phyloP scores from a whole-genome alignment of 2,888 invertebrate species.

The Mesorhabditis sp. region DNA sequence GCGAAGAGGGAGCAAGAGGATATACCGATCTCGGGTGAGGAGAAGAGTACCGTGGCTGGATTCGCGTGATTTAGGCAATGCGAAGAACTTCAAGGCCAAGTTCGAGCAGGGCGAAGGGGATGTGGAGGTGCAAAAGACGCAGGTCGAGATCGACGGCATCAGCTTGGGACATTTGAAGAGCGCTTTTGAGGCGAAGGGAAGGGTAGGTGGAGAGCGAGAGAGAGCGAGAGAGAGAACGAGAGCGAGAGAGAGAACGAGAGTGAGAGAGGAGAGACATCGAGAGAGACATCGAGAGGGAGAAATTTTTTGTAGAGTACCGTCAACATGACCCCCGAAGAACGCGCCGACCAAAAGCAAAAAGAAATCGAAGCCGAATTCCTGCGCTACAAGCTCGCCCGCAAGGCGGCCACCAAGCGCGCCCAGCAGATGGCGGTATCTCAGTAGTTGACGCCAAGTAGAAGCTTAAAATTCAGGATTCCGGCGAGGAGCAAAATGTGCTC shows the following conservation, averaged over 20 bases:
- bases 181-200: background rate
- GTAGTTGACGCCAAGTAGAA: constrained; percentile 12
- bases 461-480: background rate
- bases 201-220: background rate
- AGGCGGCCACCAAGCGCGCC: constrained; percentile 40
- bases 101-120: constrained; percentile 50
- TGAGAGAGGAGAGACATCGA: background rate
- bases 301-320: constrained; percentile 26
- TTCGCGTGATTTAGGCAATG: background rate
- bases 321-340: constrained; percentile 53
- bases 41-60: background rate
- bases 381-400: constrained; percentile 52
- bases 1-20: background rate
- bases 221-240: background rate
- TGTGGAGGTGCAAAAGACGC: constrained; percentile 37
- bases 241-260: background rate
- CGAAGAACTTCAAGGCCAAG: constrained; percentile 51
- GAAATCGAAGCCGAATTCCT: constrained; percentile 56
- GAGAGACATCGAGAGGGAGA: background rate
- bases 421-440: background rate
- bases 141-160: constrained; percentile 19
- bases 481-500: constrained; percentile 9
- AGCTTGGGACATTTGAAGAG: constrained; percentile 8
- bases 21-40: background rate
- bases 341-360: constrained; percentile 51